Base-by-base conservation (phyloP, 2,888 invertebrate species). In the Ephialtes manifestator region DNA sequence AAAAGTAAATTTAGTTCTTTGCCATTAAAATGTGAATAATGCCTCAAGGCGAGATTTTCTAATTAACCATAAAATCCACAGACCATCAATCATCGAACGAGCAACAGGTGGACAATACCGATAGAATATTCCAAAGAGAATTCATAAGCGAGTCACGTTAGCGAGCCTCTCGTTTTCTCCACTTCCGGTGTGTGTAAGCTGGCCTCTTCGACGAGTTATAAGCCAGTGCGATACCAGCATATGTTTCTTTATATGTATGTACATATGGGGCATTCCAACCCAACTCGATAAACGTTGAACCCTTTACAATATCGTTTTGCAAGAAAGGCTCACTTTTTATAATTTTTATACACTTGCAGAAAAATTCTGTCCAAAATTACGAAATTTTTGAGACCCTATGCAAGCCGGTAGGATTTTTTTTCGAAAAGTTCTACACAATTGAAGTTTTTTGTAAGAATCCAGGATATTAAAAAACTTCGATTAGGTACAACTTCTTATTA, bases 81-180 rank as follows among this genome's bases (percentile, higher is more conserved):
- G 39, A 39, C 39, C 11, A 74, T 74, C 83, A 70, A 80, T 70
- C 79, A 70, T 83, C 75, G 74, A 83, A 75, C 79, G 70, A 75
- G 60, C 24, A 77, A 35, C 77, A 55, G 77, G 35, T 65, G 75
- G 35, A 65, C 71, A 71, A 72, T 71, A 78, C 75, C 70, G 71
- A 71, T 18, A 10, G 79, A 83, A 75, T 75, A 65, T 82, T 60
- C 53, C 85, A 80, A 74, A 67, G 80, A 58, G 46, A 82, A 80
- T 85, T 82, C 67, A 67, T 76, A 85, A 72, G 51, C 85, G 72
- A 82, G 65, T 76, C 85, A 85, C 85, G 85, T 68, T 80, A 63
- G 35, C 80, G 85, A 43, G 80, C 76, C 85, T 80, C 85, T 83
- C 82, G 82, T 85, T 85, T 85, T 85, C 85, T 85, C 85, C 60